Evolutionary conservation across 1,140 invertebrate species (phyloP), one percentile per base, ranked within the genome.

Genomic region (Ectropis grisescens): DNA sequence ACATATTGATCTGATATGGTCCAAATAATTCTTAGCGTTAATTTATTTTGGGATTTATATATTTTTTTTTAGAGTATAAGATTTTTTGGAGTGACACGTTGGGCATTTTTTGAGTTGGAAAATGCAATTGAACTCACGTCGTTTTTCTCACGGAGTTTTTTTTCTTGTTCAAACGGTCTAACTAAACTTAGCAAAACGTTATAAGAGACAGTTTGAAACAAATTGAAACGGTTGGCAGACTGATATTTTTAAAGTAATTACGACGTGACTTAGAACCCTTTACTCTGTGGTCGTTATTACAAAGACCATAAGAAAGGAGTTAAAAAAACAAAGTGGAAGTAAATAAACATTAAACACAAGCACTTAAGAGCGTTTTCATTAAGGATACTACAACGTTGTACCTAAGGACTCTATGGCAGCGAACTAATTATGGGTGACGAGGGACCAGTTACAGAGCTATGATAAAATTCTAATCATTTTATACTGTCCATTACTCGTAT

Each of bases 381-480:
- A 69, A 61, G 50, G 52, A 53, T 39, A 54, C 56, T 54, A 60
- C 58, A 69, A 62, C 53, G 59, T 66, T 71, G 67, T 64, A 74
- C 71, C 65, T 64, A 64, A 55, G n/a, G n/a, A n/a, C n/a, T n/a
- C n/a, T n/a, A 47, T 58, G 56, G 42, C 31, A 33, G 36, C 47
- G 48, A 70, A 66, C 74, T 74, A 74, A 74, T 79, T 70, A 79
- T 50, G 46, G 61, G 54, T 71, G 70, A 74, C 61, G 67, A 49
- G 57, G 50, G 45, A 33, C 29, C 30, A 29, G 41, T 43, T n/a
- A n/a, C n/a, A 54, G 46, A 42, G 24, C 24, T 26, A n/a, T 6
- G 10, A 10, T 26, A 22, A n/a, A n/a, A n/a, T n/a, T n/a, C n/a
- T n/a, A n/a, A n/a, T n/a, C n/a, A n/a, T n/a, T n/a, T n/a, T n/a